phyloP scores from a whole-genome alignment of 2,888 invertebrate species.

The Liodrosophila aerea region DNA sequence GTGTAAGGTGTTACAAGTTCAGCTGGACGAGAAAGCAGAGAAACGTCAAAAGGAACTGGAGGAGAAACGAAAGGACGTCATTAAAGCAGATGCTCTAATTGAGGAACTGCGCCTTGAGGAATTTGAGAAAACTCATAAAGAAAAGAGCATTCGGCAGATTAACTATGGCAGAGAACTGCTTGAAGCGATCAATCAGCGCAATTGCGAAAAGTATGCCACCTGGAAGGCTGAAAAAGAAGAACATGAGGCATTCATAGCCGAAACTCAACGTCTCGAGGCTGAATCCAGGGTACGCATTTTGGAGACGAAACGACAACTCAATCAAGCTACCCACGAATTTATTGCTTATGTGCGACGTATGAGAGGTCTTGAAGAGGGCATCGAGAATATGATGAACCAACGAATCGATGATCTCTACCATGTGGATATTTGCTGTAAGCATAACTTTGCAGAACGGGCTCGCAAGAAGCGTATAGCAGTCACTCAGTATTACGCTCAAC shows the following conservation, averaged over 20 bases:
- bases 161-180: constrained; percentile 68
- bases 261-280: constrained; percentile 62
- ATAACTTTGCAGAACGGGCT: constrained; percentile 46
- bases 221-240: constrained; percentile 52
- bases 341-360: constrained; percentile 71
- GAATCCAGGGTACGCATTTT: constrained; percentile 47
- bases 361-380: constrained; percentile 63
- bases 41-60: constrained; percentile 43
- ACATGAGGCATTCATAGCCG: constrained; percentile 65
- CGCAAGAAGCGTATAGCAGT: constrained; percentile 64
- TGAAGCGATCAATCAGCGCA: constrained; percentile 53
- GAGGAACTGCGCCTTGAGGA: constrained; percentile 64
- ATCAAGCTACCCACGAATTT: constrained; percentile 69
- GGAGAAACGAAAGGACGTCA: constrained; percentile 54
- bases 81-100: constrained; percentile 45
- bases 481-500: constrained; percentile 58
- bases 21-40: constrained; percentile 53
- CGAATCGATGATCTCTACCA: constrained; percentile 69
- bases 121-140: constrained; percentile 46
- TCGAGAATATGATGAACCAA: constrained; percentile 59
- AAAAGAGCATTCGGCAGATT: constrained; percentile 10
- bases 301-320: constrained; percentile 51
- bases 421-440: constrained; percentile 72
- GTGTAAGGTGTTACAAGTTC: constrained; percentile 47
- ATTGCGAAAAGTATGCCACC: constrained; percentile 31